Conservation (phyloP, 2,888 invertebrate species). For the Incurvaria masculella region DNA sequence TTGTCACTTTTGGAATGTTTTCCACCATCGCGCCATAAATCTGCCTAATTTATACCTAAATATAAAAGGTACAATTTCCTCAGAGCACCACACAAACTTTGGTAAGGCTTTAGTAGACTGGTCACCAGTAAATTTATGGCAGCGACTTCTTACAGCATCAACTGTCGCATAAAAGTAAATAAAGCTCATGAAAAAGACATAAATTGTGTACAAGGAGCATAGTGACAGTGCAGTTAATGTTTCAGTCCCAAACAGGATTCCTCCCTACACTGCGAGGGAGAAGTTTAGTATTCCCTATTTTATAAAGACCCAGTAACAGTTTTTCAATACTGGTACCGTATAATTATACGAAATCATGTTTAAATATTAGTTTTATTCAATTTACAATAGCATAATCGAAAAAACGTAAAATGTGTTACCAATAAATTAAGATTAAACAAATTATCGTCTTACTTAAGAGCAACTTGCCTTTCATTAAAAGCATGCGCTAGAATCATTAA, state of each 20-base stretch:
- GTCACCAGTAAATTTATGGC: constrained; percentile 41
- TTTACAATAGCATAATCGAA: too few species aligned
- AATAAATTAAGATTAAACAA: too few species aligned
- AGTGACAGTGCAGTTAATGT: constrained; percentile 15
- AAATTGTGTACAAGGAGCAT: constrained; percentile 44
- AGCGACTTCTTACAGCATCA: constrained; percentile 31
- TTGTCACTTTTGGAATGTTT: background rate
- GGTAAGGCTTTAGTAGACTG: constrained; percentile 13
- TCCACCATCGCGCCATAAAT: constrained; percentile 30
- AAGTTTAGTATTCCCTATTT: too few species aligned
- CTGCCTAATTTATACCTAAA: constrained; percentile 50
- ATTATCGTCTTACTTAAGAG: too few species aligned
- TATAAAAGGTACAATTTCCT: constrained; percentile 47
- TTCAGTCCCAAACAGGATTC: background rate
- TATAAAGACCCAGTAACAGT: too few species aligned
- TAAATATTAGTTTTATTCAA: too few species aligned
- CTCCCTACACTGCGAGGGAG: background rate
- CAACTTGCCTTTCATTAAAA: background rate
- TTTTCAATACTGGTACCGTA: too few species aligned
- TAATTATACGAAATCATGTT: too few species aligned
- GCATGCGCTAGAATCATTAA: background rate
- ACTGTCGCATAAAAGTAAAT: constrained; percentile 50
- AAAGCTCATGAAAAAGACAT: constrained; percentile 50
- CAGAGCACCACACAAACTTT: too few species aligned
- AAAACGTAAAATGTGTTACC: too few species aligned